Evolutionary conservation across 2,797 vertebrate species (phyloP).

Genomic region (Huso huso): DNA sequence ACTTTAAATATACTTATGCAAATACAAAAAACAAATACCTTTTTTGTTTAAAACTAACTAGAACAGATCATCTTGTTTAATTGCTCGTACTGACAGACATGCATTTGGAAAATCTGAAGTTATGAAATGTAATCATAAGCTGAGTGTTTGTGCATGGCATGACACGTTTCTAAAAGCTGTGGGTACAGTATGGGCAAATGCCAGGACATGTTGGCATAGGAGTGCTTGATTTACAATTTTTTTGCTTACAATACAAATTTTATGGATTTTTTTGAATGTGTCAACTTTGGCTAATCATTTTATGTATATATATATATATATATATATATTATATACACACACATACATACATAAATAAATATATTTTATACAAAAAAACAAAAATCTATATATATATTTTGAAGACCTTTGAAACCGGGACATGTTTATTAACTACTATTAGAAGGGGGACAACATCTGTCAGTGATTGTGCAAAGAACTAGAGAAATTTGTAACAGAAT

Average conservation of each 20-base stretch:
- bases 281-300: background rate
- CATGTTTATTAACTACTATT: no score
- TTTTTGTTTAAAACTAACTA: slow-evolving; percentile 3
- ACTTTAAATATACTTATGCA: no score
- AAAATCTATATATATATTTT: background rate
- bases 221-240: background rate
- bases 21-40: no score
- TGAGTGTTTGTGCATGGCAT: slow-evolving; percentile 40
- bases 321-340: background rate
- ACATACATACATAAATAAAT: background rate
- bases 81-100: slow-evolving; percentile 32
- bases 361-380: no score
- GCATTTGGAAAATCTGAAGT: slow-evolving; percentile 73
- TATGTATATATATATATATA: background rate
- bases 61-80: slow-evolving; percentile 24
- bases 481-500: no score
- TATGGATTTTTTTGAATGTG: background rate
- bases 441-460: no score
- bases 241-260: background rate
- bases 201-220: background rate
- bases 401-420: no score
- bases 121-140: slow-evolving; percentile 68
- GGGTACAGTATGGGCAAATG: slow-evolving; percentile 31
- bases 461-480: no score
- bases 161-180: slow-evolving; percentile 65